Base-by-base conservation (phyloP, 2,113 vertebrate genomes). In the Mionectes macconnelli region DNA sequence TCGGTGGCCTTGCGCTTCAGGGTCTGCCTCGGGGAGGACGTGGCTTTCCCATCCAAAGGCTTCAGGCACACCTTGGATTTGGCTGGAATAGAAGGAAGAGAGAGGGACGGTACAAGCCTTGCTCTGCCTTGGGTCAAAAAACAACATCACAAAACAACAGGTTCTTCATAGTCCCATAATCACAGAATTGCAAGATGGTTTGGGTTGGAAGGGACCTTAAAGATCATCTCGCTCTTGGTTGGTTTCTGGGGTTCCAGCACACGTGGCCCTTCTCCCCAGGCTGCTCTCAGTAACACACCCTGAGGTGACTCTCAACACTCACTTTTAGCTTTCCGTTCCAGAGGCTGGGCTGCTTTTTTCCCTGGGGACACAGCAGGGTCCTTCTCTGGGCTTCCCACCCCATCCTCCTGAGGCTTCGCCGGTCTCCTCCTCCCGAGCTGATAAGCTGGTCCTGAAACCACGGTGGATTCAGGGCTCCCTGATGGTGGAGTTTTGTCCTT, bases 61-160 rank as follows among this genome's bases (percentile, higher is more conserved):
- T 99, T 99, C 94, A 99, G 98, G 60, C 98, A 99, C 95, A 98
- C 93, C 90, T 98, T 99, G 57, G 98, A 97, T 86, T 98, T 99
- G 97, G 97, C 99, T 99, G 86, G 2, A 97, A 96, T 0, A 21
- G 20, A 70, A 81, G 22, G 39, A 62, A 62, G 40, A 70, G 40
- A 70, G 6, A 67, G 30, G 33, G 15, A 18, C 8, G 24, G 17
- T 7, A 1, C 1, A 16, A 16, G 31, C 3, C 35, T 40, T 25
- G 23, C 5, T 77, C 14, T 35, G 59, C 42, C 37, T 49, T 6
- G 11, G 23, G 11, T 19, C 8, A 17, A 30, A 55, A 28, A 27
- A 12, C 20, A 31, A 4, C 11, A 28, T 19, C 8, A 17, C 27
- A 55, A 28, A 27, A 12, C 20, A 31, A 4, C 11, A 28, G 14